These are phyloP conservation scores for Florisuga fusca DNA, from an alignment of 2,797 vertebrate species.

Conservation along the genomic window DNA sequence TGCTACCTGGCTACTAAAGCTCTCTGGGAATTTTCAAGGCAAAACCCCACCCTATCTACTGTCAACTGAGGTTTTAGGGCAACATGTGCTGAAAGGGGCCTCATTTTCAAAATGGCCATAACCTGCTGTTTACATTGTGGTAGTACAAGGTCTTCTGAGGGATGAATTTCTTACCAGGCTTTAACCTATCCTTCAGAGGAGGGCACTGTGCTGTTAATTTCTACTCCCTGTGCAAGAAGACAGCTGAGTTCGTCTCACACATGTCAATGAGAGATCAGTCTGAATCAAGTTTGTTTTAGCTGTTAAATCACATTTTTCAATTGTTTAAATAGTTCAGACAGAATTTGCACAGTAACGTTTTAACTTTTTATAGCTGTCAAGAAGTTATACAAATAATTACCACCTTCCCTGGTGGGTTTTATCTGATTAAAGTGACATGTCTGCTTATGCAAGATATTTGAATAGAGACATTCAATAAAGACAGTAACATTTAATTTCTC, in stretches of 20 bases:
- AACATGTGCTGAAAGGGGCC: not conserved
- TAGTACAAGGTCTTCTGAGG: not conserved
- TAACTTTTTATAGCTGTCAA: constrained; percentile 66
- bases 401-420: constrained; percentile 49
- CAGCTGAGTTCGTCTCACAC: not conserved
- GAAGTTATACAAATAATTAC: constrained; percentile 71
- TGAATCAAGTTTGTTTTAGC: constrained; percentile 69
- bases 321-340: constrained; percentile 67
- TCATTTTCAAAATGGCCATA: not conserved
- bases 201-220: constrained; percentile 1
- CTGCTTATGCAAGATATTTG: constrained; percentile 66
- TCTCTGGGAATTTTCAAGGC: not conserved
- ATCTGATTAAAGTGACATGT: constrained; percentile 71
- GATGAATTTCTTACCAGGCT: not conserved
- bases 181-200: not conserved
- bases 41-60: not conserved
- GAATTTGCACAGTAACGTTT: constrained; percentile 70
- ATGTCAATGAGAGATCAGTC: not conserved
- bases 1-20: not conserved
- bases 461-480: constrained; percentile 62
- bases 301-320: constrained; percentile 67
- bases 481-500: constrained; percentile 49
- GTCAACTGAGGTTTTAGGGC: not conserved
- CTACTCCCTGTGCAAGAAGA: not conserved
- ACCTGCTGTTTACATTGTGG: not conserved